Conservation (phyloP, 2,888 invertebrate genomes). For the Bellardia pandia region DNA sequence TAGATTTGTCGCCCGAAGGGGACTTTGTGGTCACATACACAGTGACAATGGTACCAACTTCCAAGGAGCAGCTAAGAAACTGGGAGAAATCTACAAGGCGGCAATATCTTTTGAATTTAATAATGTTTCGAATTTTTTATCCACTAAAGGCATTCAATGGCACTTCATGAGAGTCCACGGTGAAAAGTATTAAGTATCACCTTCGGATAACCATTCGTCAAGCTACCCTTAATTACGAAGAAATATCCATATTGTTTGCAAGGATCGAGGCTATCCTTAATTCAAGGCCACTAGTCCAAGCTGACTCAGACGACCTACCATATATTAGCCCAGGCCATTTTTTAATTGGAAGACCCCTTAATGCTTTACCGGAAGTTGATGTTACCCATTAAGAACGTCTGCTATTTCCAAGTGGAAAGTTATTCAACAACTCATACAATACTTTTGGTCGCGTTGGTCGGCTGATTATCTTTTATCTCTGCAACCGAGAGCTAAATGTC, state of each 20-base stretch:
- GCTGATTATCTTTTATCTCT: slow-evolving; percentile 28
- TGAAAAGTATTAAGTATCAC: background rate
- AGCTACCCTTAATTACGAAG: slow-evolving; percentile 47
- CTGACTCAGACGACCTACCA: slow-evolving; percentile 51
- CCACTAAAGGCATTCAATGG: slow-evolving; percentile 51
- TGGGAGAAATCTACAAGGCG: background rate
- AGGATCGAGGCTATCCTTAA: slow-evolving; percentile 54
- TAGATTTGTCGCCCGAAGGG: background rate
- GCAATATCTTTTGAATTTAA: background rate
- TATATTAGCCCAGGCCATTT: slow-evolving; percentile 46
- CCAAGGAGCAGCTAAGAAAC: slow-evolving; percentile 19
- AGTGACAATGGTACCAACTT: too few species aligned
- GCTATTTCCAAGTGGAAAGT: too few species aligned
- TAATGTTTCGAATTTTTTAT: slow-evolving; percentile 42
- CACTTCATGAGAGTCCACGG: slow-evolving; percentile 12
- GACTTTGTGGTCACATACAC: background rate
- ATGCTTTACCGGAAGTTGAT: slow-evolving; percentile 27
- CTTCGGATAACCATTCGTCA: slow-evolving; percentile 19
- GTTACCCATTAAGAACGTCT: slow-evolving; percentile 10
- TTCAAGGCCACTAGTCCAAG: slow-evolving; percentile 44
- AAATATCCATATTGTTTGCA: slow-evolving; percentile 23
- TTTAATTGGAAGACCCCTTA: slow-evolving; percentile 25
- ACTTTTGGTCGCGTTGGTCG: slow-evolving; percentile 31
- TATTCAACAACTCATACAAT: slow-evolving; percentile 16
- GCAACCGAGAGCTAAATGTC: slow-evolving; percentile 43